Evolutionary conservation across 2,797 vertebrate species (phyloP).

Genomic region (Gobionotothen gibberifrons): DNA sequence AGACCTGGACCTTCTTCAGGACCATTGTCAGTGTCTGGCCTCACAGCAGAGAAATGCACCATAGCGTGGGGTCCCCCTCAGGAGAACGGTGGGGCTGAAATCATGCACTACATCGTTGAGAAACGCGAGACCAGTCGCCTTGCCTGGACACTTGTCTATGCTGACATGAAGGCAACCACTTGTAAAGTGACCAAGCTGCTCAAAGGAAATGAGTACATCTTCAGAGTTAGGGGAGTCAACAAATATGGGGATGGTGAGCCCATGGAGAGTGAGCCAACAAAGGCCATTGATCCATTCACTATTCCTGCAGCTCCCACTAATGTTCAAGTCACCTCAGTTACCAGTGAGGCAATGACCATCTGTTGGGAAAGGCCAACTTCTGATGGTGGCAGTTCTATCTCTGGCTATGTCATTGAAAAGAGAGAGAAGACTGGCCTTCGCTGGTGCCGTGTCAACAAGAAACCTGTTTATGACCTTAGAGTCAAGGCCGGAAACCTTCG

Average conservation of each 20-base stretch:
- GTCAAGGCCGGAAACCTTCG: conserved; percentile 95
- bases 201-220: conserved; percentile 97
- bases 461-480: conserved; percentile 97
- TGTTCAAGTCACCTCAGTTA: conserved; percentile 93
- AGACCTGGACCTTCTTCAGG: conserved; percentile 95
- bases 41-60: conserved; percentile 95
- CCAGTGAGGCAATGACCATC: conserved; percentile 95
- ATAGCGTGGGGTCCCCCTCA: conserved; percentile 94
- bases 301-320: conserved; percentile 91
- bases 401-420: conserved; percentile 96
- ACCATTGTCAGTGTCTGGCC: conserved; percentile 90
- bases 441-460: conserved; percentile 98
- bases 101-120: conserved; percentile 96
- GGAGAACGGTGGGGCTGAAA: conserved; percentile 96
- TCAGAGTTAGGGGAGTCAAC: conserved; percentile 96
- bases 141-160: conserved; percentile 95
- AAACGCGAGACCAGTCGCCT: conserved; percentile 98
- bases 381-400: conserved; percentile 95
- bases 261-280: conserved; percentile 92
- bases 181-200: conserved; percentile 98
- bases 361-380: conserved; percentile 97
- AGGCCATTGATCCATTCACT: conserved; percentile 94
- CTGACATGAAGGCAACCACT: conserved; percentile 93
- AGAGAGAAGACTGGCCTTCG: conserved; percentile 94
- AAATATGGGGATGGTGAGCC: conserved; percentile 96